A percentile compares a stretch with the other conserved stretches of the same genome.
These are phyloP conservation scores for Caiman crocodilus DNA, from an alignment of 2,797 vertebrate genomes.

Conservation along the genomic window DNA sequence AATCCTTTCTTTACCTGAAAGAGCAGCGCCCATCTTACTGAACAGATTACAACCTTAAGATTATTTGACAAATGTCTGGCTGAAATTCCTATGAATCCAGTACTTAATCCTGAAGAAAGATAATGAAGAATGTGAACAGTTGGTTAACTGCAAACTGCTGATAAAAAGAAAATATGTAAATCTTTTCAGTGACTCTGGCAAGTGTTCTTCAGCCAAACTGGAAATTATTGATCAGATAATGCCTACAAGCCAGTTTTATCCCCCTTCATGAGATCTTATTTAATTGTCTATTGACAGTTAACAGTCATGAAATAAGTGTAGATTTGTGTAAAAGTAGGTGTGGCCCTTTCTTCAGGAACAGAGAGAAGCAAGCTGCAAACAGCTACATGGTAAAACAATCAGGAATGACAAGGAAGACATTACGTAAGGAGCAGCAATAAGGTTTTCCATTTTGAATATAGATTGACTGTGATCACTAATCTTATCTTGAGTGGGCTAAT, in stretches of 20 bases:
- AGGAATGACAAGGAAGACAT: not conserved
- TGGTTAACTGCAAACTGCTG: not conserved
- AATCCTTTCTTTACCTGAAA: not conserved
- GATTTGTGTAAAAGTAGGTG: not conserved
- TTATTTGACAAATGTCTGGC: not conserved
- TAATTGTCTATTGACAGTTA: not conserved
- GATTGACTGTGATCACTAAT: not conserved
- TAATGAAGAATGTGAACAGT: rapidly evolving
- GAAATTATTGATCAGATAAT: not conserved
- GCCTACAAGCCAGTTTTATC: not conserved
- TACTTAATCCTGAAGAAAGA: not conserved
- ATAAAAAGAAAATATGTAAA: not conserved
- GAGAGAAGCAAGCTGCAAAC: not conserved
- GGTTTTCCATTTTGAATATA: not conserved
- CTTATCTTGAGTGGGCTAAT: not conserved
- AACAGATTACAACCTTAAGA: not conserved
- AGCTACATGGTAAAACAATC: not conserved
- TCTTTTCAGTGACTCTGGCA: not conserved
- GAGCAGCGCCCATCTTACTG: not conserved
- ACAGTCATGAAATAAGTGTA: not conserved
- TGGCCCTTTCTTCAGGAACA: not conserved
- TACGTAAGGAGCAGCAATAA: not conserved
- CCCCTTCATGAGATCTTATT: not conserved
- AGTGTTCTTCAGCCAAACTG: not conserved
- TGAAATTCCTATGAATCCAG: not conserved